Evolutionary conservation across 2,888 invertebrate species (phyloP), one percentile per base, ranked within the genome.

Genomic region (Epirrita christyi): DNA sequence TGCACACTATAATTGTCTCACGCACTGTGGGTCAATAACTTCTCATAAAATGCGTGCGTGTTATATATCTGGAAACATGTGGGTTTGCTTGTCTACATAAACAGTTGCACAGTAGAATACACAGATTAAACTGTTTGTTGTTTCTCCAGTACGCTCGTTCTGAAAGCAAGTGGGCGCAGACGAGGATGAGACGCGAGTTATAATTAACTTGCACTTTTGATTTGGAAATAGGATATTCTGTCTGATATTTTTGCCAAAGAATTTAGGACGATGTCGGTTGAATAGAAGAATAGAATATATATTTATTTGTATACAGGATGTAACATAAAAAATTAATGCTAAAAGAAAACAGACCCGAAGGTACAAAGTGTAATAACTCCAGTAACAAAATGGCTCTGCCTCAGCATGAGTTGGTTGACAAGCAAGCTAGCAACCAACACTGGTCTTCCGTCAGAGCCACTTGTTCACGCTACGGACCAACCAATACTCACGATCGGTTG

Each of bases 171-270:
- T 54, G 55, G 59, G 63, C 53, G 59, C 54, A 9, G 15, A 8
- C 28, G 28, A 21, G 43, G 36, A 61, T 61, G 55, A 60, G 37
- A 54, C 55, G 41, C n/a, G 42, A 32, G 37, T 55, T 64, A 58
- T 58, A 52, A 61, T 64, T 63, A 56, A 50, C 55, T 37, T 57
- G 52, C 48, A 58, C 47, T 51, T 60, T 52, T 48, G 14, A 34
- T 37, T 52, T 57, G 52, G 44, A 40, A 51, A 53, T 45, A 57
- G 50, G 52, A 57, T 59, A 64, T 60, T 58, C 50, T 41, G 46
- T 51, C 32, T 61, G 43, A 44, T 55, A 53, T 49, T 58, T 49
- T 57, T 54, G 49, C 42, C 53, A 45, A 41, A 21, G 37, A 44
- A 56, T 42, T 37, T 47, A 9, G 41, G 41, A 48, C 43, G 55